Base-by-base conservation (phyloP, 2,888 invertebrate genomes). In the Petrophora chlorosata region DNA sequence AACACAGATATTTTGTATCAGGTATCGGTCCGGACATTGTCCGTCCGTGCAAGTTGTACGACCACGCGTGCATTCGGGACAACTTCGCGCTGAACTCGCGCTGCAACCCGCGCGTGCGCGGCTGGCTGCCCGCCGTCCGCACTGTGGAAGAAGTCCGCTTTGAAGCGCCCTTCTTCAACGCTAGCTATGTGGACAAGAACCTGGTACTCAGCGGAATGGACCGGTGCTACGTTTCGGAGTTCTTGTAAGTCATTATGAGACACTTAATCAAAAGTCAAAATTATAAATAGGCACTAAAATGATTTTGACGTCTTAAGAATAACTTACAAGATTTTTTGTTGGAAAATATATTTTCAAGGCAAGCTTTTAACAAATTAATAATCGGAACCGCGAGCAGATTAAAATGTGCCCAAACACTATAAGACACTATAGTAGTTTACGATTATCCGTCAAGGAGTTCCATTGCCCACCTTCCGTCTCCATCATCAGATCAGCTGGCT, bases 241-340 rank as follows among this genome's bases (percentile, higher is more conserved):
- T 80, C 52, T 82, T 71, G 87, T 88, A 61, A 82, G 87, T 85
- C 61, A 0, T 12, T 12, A n/a, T n/a, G n/a, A n/a, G n/a, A 7
- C 19, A 19, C 7, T 19, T 19, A 4, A 7, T 19, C 19, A 19
- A 4, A 19, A 19, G 19, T 19, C 19, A 7, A 19, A 19, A 4
- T 19, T 1, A 19, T n/a, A n/a, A n/a, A n/a, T n/a, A n/a, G n/a
- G n/a, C n/a, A n/a, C n/a, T n/a, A n/a, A n/a, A n/a, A n/a, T n/a
- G n/a, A n/a, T n/a, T n/a, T n/a, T n/a, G n/a, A n/a, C n/a, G n/a
- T n/a, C n/a, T n/a, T n/a, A n/a, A n/a, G n/a, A n/a, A n/a, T n/a
- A n/a, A n/a, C n/a, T n/a, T n/a, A n/a, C n/a, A n/a, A n/a, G n/a
- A n/a, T n/a, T n/a, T n/a, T n/a, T n/a, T n/a, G n/a, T n/a, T n/a